Evolutionary conservation across 2,888 invertebrate genomes (phyloP).

Genomic region (Sclerodermus sp.): DNA sequence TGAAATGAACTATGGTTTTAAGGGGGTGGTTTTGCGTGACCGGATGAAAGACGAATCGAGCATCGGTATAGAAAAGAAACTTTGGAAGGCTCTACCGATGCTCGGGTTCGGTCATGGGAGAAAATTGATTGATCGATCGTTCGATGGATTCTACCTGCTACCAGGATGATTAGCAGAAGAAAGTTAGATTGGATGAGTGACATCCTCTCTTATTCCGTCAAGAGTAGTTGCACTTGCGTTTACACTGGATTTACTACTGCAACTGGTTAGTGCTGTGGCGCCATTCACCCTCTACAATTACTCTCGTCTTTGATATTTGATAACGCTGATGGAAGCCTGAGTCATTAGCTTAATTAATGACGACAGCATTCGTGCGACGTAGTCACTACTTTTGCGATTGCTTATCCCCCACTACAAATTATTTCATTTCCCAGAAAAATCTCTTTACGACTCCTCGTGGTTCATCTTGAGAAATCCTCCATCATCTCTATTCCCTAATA

Average conservation of each 20-base stretch:
- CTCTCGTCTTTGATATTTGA: slow-evolving; percentile 34
- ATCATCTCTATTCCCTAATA: too few relatives aligned
- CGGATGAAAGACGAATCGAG: not conserved
- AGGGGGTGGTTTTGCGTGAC: not conserved
- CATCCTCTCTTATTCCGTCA: slow-evolving; percentile 26
- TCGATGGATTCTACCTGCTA: slow-evolving; percentile 28
- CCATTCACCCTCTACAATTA: slow-evolving; percentile 38
- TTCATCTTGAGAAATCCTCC: too few relatives aligned
- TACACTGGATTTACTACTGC: slow-evolving; percentile 43
- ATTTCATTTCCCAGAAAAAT: too few relatives aligned
- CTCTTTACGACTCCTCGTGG: too few relatives aligned
- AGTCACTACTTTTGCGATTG: slow-evolving; percentile 1
- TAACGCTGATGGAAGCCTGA: slow-evolving; percentile 22
- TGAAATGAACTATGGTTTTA: too few relatives aligned
- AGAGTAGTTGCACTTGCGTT: slow-evolving; percentile 13
- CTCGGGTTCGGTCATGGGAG: too few relatives aligned
- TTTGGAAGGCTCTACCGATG: not conserved
- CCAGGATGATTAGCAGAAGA: slow-evolving; percentile 24
- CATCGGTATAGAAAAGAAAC: slow-evolving; percentile 1
- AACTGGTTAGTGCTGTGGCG: slow-evolving; percentile 31
- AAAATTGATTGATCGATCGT: not conserved
- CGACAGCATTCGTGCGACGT: slow-evolving; percentile 11
- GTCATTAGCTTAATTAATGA: slow-evolving; percentile 34
- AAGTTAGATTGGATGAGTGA: slow-evolving; percentile 24
- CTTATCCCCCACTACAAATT: not conserved